These are phyloP conservation scores for Hypotaenidia okinawae DNA, from an alignment of 2,797 vertebrate species.

Conservation along the genomic window DNA sequence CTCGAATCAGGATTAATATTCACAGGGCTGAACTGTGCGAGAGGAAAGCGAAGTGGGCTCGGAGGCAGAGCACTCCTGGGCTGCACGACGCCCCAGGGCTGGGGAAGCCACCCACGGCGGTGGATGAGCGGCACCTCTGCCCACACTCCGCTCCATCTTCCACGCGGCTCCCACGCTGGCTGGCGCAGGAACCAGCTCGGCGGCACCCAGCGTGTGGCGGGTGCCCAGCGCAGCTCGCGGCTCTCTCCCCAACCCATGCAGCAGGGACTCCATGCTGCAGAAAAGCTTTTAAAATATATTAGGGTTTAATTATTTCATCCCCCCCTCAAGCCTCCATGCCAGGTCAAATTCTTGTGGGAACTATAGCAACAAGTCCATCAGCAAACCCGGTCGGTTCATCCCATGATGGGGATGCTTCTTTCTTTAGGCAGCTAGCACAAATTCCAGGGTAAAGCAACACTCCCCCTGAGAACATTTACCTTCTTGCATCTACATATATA, in stretches of 20 bases:
- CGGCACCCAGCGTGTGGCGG: neutral
- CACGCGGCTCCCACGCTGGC: accelerated
- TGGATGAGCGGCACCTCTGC: neutral
- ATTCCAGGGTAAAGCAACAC: neutral
- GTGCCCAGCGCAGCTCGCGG: neutral
- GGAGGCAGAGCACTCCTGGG: neutral
- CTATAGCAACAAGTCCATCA: constrained; percentile 17
- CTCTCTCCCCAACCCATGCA: constrained; percentile 9
- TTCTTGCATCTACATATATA: neutral
- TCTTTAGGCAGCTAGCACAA: neutral
- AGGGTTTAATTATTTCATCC: too few relatives aligned
- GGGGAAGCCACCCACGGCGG: neutral
- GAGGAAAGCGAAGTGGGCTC: accelerated
- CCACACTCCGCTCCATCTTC: neutral
- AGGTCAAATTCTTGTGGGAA: neutral
- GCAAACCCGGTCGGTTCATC: neutral
- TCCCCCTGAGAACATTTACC: neutral
- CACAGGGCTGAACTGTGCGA: neutral
- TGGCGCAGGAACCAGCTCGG: neutral
- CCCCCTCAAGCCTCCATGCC: neutral
- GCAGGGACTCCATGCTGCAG: neutral
- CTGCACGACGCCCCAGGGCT: accelerated
- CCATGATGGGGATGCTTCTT: neutral
- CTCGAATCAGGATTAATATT: accelerated
- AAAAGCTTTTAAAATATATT: neutral